Percentiles rank a stretch among this genome's conserved stretches.
Evolutionary conservation across 2,113 vertebrate species (phyloP).

Genomic region (Tragelaphus scriptus): DNA sequence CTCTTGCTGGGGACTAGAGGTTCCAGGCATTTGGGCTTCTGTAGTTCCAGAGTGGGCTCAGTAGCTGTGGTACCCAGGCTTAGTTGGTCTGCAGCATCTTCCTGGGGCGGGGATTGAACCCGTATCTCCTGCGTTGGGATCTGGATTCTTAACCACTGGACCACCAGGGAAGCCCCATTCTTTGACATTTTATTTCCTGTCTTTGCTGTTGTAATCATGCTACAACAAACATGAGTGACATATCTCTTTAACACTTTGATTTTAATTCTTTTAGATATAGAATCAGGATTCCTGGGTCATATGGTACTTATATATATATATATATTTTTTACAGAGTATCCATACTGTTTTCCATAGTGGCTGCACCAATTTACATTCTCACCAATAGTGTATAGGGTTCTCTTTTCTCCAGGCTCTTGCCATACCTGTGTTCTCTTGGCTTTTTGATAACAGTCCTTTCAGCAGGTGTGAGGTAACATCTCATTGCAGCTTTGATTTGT

Average conservation of each 20-base stretch:
- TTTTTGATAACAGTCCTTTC: background rate
- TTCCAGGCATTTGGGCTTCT: background rate
- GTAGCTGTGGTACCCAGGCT: background rate
- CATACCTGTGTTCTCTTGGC: background rate
- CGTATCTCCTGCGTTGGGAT: background rate
- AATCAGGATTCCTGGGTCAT: background rate
- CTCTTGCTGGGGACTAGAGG: background rate
- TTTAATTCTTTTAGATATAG: background rate
- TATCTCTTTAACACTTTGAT: background rate
- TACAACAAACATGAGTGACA: background rate
- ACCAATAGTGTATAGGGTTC: background rate
- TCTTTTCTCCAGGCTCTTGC: background rate
- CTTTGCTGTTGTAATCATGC: background rate
- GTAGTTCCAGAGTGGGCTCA: background rate
- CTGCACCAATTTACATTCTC: background rate
- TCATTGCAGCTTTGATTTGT: background rate
- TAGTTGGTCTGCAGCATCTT: background rate
- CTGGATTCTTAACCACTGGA: background rate
- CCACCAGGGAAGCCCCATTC: background rate
- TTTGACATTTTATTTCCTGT: background rate
- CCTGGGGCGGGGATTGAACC: background rate
- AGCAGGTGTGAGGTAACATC: background rate
- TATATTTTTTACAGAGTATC: background rate
- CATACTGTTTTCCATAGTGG: background rate
- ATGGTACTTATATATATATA: background rate